Evolutionary conservation across 2,888 invertebrate species (phyloP).

Genomic region (Caenorhabditis becei): DNA sequence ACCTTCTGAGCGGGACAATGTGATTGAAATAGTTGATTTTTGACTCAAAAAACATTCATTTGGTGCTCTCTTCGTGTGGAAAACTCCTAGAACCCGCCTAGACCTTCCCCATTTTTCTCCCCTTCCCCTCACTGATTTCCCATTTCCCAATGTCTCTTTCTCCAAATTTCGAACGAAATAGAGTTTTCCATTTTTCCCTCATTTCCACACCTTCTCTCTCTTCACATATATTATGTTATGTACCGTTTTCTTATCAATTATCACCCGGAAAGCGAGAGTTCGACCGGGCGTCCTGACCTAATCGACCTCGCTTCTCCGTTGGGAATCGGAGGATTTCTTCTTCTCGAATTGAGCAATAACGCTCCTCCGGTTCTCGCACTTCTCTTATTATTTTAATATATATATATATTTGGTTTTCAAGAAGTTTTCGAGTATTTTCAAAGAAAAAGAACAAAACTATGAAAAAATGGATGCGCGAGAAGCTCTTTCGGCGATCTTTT

Average conservation of each 20-base stretch:
- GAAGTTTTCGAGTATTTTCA: background rate
- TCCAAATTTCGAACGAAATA: slow-evolving; percentile 6
- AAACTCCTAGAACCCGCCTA: slow-evolving; percentile 9
- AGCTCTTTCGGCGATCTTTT: background rate
- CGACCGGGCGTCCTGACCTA: background rate
- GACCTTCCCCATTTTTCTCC: background rate
- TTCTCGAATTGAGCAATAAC: background rate
- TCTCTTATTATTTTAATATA: slow-evolving; percentile 32
- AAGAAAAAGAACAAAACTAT: background rate
- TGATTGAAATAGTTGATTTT: slow-evolving; percentile 19
- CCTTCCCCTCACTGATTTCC: background rate
- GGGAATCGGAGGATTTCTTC: background rate
- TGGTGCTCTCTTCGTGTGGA: slow-evolving; percentile 40
- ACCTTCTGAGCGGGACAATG: slow-evolving; percentile 43
- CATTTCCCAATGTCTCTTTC: slow-evolving; percentile 9
- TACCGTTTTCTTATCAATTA: slow-evolving; percentile 31
- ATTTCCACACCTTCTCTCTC: background rate
- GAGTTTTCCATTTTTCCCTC: background rate
- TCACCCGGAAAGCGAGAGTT: background rate
- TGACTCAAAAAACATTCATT: background rate
- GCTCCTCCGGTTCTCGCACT: slow-evolving; percentile 1
- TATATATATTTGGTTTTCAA: slow-evolving; percentile 40
- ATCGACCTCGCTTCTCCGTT: background rate
- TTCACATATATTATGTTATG: slow-evolving; percentile 29
- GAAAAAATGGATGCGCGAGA: background rate